A percentile compares a stretch with the other conserved stretches of the same genome.
These are phyloP conservation scores for Acanthaster planci DNA, from an alignment of 35 echinoderm and acorn worm genomes.

Conservation along the genomic window DNA sequence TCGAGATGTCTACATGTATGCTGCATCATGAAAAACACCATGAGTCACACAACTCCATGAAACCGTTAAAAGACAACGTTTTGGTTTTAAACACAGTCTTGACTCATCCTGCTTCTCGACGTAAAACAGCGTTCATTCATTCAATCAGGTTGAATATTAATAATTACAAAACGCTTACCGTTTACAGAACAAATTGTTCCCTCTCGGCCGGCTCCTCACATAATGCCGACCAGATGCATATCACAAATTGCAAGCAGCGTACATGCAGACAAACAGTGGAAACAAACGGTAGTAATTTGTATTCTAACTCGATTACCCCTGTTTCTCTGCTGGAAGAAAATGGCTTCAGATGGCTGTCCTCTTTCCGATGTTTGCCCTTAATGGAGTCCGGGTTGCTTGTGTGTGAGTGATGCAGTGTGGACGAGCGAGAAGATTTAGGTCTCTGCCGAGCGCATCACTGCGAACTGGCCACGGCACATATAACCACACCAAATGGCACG, in stretches of 20 bases:
- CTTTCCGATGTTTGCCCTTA: not conserved
- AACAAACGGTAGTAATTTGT: not conserved
- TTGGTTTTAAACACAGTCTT: too few species aligned
- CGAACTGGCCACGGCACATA: not conserved
- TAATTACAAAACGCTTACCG: conserved; percentile 1
- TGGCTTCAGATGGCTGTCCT: not conserved
- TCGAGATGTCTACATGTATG: too few species aligned
- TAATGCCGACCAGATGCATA: not conserved
- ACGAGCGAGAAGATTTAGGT: not conserved
- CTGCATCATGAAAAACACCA: too few species aligned
- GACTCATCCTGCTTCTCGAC: too few species aligned
- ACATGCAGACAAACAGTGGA: not conserved
- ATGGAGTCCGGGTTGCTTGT: not conserved
- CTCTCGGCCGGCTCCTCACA: not conserved
- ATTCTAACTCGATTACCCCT: conserved; percentile 24
- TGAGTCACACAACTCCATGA: too few species aligned
- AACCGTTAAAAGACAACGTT: too few species aligned
- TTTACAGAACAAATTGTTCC: conserved; percentile 13
- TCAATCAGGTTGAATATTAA: too few species aligned
- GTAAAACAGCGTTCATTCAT: too few species aligned
- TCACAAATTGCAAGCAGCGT: not conserved
- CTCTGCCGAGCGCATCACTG: not conserved
- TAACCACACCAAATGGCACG: conserved; percentile 21
- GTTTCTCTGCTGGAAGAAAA: not conserved
- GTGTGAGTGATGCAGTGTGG: not conserved